Base-by-base conservation (phyloP, 2,888 invertebrate species). In the Disparrhopalites patrizii region DNA sequence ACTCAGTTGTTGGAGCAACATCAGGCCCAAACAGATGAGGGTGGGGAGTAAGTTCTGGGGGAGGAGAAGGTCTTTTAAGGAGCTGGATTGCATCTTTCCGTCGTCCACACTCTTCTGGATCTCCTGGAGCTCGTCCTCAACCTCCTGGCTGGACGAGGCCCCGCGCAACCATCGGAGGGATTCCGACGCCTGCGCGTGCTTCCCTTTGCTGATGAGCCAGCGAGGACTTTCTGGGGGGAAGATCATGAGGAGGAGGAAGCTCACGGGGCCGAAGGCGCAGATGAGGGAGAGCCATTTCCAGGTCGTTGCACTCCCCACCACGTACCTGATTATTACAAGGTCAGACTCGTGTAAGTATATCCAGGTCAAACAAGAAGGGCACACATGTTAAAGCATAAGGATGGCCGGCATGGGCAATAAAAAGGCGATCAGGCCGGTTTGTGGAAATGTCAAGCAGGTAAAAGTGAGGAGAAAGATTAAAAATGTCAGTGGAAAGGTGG, bases 1-100 rank as follows among this genome's bases (percentile, higher is more conserved):
- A 68, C 89, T 89, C 76, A 90, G 83, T 78, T 92, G 91, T 76
- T 92, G 91, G 80, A 90, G 90, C 76, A 90, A 84, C 87, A 94
- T 90, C 67, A 92, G 85, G 13, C 89, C 86, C 33, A 91, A 81
- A 3, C 87, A 86, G 60, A 90, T 87, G 57, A 88, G 78, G 62
- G 93, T 81, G 0, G 92, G 92, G 64, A 36, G n/a, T 36, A 52
- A 67, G 25, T 23, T 58, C 65, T 60, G 47, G 58, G 65, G 15
- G 54, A 63, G 8, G 23, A 73, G 58, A 23, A 75, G 66, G 10
- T 75, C 75, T 7, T 62, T 56, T 5, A 70, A 67, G 8, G 68
- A 51, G 0, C 73, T 55, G 10, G 38, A 30, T 23, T 72, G 55
- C 20, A 70, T 66, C 56, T 68, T 72, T 18, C 51, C 65, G 33